Base-by-base conservation (phyloP, 2,888 invertebrate genomes). In the Nycteola revayana region DNA sequence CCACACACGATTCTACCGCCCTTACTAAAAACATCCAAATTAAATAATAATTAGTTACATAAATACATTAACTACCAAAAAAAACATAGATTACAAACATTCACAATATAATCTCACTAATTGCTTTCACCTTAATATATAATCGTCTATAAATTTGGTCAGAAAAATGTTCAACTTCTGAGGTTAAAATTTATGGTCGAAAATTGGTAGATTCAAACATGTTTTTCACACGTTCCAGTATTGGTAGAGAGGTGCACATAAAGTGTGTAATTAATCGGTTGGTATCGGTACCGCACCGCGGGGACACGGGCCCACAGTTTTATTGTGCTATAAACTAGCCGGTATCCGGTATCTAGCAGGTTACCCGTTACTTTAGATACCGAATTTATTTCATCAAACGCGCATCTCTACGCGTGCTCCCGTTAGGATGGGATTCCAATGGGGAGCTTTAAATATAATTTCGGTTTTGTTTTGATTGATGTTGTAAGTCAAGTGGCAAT, bases 231-330 rank as follows among this genome's bases (percentile, higher is more conserved):
- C 57, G 49, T 49, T 40, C 45, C 29, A 36, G 24, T 36, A 23
- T 30, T 28, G 14, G 32, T 28, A 31, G 25, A 31, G 32, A 25
- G 10, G 38, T 25, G 34, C 33, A 38, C 41, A 52, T 56, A 42
- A 44, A 59, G 28, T 43, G 26, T 30, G 36, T 38, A 39, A 46
- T 36, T 31, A 44, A 37, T 44, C 32, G 39, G 32, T 36, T 76
- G 75, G 66, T 69, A 40, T 65, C 78, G 36, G 53, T 78, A 72
- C 73, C 32, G 55, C 60, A 59, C 58, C 56, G 56, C 73, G 68
- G 77, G 76, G 78, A 78, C 78, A 66, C 75, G 59, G 69, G 66
- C 75, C 66, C 71, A 66, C 57, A 70, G 73, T 75, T 82, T 81
- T 82, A 81, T 78, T 66, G 73, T 61, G 41, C 70, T 70, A 81